Evolutionary conservation across 1,140 invertebrate genomes (phyloP).

Genomic region (Aradophagus sp.): DNA sequence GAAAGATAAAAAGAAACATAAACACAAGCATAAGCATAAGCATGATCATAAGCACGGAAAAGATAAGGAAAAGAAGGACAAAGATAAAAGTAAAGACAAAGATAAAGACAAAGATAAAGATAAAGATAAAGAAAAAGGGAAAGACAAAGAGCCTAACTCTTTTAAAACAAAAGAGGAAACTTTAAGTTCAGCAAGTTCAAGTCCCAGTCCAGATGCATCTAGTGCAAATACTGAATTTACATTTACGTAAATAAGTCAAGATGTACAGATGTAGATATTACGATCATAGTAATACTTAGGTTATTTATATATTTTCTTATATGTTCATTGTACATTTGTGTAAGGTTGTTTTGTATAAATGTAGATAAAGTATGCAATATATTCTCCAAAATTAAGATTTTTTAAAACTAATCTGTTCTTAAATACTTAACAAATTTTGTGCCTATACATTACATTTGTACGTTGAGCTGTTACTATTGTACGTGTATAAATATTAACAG

Average conservation of each 20-base stretch:
- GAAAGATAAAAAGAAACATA: slow-evolving; percentile 89
- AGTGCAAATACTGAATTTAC: slow-evolving; percentile 66
- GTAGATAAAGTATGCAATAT: too few species aligned
- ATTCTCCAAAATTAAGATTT: too few species aligned
- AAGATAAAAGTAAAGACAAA: slow-evolving; percentile 38
- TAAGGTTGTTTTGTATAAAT: too few species aligned
- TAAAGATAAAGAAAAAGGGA: slow-evolving; percentile 26
- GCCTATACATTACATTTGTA: too few species aligned
- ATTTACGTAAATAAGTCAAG: slow-evolving; percentile 64
- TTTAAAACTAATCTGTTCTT: too few species aligned
- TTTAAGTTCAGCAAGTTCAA: slow-evolving; percentile 80
- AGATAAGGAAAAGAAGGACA: slow-evolving; percentile 74
- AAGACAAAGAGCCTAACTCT: slow-evolving; percentile 60
- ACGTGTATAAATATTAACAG: too few species aligned
- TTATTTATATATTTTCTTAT: too few species aligned
- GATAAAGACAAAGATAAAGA: slow-evolving; percentile 77
- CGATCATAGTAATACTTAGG: too few species aligned
- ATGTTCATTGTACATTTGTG: too few species aligned
- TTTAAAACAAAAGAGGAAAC: slow-evolving; percentile 77
- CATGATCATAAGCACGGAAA: slow-evolving; percentile 83
- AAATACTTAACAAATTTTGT: too few species aligned
- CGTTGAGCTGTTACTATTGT: too few species aligned
- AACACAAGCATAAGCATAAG: slow-evolving; percentile 85
- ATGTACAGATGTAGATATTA: too few species aligned
- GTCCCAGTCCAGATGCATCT: slow-evolving; percentile 75